phyloP scores from a whole-genome alignment of 2,113 vertebrate species.

The Globicephala melas region DNA sequence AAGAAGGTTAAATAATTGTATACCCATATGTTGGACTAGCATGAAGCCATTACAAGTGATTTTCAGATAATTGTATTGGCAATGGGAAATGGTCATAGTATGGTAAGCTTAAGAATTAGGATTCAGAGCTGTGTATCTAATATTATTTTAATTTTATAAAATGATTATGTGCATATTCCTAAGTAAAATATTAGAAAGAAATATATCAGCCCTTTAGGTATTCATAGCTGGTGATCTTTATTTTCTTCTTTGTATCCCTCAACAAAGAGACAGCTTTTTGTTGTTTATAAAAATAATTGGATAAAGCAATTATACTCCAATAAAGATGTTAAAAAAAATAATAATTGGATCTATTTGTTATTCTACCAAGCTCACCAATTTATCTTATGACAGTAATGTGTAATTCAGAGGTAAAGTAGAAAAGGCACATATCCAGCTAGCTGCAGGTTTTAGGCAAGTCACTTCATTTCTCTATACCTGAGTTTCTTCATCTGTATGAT shows the following conservation, averaged over 20 bases:
- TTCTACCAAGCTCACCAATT: neutral
- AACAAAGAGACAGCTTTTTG: neutral
- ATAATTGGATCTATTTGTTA: neutral
- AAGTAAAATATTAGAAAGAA: constrained; percentile 23
- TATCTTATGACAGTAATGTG: neutral
- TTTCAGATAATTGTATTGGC: neutral
- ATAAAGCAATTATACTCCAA: neutral
- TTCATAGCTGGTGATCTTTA: neutral
- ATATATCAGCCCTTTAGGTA: neutral
- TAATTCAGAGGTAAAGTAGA: neutral
- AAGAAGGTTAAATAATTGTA: neutral
- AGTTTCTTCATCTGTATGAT: neutral
- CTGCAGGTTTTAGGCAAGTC: neutral
- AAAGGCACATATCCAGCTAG: neutral
- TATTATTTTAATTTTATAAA: neutral
- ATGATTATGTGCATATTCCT: neutral
- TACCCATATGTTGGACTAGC: neutral
- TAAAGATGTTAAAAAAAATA: neutral
- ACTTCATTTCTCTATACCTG: neutral
- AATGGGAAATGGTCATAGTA: neutral
- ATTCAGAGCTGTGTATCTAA: neutral
- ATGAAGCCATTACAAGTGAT: neutral
- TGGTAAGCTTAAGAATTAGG: neutral
- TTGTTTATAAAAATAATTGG: neutral
- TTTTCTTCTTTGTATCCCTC: neutral